phyloP scores from a whole-genome alignment of 2,888 invertebrate genomes.

The Chaetogeoica ovagalla region DNA sequence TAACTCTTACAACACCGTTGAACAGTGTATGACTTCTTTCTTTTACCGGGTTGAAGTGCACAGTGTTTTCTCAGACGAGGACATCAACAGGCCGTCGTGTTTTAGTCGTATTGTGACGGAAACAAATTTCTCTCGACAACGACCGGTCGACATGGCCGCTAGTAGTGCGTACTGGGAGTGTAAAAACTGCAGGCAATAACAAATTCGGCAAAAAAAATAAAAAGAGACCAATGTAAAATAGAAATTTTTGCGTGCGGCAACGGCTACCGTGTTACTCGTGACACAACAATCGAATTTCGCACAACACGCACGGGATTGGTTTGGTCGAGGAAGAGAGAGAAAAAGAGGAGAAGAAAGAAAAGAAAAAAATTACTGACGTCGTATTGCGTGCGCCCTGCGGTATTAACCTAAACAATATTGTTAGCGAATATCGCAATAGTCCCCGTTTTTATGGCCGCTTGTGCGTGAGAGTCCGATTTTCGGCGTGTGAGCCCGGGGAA shows the following conservation, averaged over 20 bases:
- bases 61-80: too few relatives aligned
- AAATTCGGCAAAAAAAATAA: slow-evolving; percentile 4
- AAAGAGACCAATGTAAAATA: slow-evolving; percentile 20
- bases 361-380: neutral
- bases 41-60: too few relatives aligned
- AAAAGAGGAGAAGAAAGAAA: neutral
- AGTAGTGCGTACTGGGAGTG: too few relatives aligned
- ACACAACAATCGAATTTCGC: slow-evolving; percentile 48
- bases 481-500: neutral
- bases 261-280: slow-evolving; percentile 48
- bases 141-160: too few relatives aligned
- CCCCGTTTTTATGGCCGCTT: slow-evolving; percentile 14
- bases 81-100: too few relatives aligned
- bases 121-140: too few relatives aligned
- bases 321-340: too few relatives aligned
- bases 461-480: neutral
- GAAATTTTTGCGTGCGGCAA: slow-evolving; percentile 42
- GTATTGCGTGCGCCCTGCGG: slow-evolving; percentile 1
- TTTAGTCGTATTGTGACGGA: too few relatives aligned
- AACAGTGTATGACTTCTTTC: too few relatives aligned
- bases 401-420: slow-evolving; percentile 1
- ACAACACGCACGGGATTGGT: slow-evolving; percentile 7
- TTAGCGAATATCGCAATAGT: slow-evolving; percentile 33
- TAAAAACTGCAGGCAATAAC: neutral
- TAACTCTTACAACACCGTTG: too few relatives aligned